phyloP scores from a whole-genome alignment of 2,888 invertebrate species.

The Eumacrocentrus americanus region DNA sequence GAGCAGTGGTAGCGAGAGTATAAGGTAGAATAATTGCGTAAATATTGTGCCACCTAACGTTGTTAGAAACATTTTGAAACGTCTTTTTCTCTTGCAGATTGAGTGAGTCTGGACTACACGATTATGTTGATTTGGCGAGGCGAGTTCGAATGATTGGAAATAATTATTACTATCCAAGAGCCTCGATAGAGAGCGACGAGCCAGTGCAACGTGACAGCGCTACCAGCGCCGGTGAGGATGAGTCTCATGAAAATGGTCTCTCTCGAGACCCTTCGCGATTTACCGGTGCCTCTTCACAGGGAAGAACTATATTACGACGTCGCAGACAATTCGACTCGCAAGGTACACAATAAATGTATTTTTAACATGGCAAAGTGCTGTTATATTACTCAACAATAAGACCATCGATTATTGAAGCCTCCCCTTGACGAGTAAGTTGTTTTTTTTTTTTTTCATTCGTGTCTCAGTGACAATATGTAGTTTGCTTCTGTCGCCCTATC shows the following conservation, averaged over 20 bases:
- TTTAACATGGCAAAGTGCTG: no score
- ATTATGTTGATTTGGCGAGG: constrained; percentile 53
- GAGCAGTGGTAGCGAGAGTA: constrained; percentile 58
- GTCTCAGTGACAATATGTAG: background rate
- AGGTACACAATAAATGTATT: constrained; percentile 42
- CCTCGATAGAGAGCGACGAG: constrained; percentile 52
- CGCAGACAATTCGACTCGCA: constrained; percentile 58
- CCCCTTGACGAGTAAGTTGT: no score
- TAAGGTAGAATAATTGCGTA: constrained; percentile 53
- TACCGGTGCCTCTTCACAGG: constrained; percentile 50
- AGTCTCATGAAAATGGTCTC: constrained; percentile 51
- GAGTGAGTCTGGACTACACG: constrained; percentile 54
- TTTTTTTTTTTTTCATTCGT: no score
- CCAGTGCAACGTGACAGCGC: constrained; percentile 58
- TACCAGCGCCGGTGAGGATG: constrained; percentile 59
- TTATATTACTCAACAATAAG: constrained; percentile 33
- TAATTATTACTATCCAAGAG: constrained; percentile 42
- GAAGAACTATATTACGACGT: constrained; percentile 54
- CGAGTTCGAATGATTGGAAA: constrained; percentile 56
- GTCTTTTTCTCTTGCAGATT: constrained; percentile 46
- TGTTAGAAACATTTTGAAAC: no score
- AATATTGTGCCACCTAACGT: no score
- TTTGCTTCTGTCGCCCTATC: background rate
- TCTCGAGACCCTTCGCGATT: constrained; percentile 42
- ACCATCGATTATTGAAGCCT: constrained; percentile 53